These are phyloP conservation scores for Parambassis ranga DNA, from an alignment of 2,797 vertebrate genomes.

Conservation along the genomic window DNA sequence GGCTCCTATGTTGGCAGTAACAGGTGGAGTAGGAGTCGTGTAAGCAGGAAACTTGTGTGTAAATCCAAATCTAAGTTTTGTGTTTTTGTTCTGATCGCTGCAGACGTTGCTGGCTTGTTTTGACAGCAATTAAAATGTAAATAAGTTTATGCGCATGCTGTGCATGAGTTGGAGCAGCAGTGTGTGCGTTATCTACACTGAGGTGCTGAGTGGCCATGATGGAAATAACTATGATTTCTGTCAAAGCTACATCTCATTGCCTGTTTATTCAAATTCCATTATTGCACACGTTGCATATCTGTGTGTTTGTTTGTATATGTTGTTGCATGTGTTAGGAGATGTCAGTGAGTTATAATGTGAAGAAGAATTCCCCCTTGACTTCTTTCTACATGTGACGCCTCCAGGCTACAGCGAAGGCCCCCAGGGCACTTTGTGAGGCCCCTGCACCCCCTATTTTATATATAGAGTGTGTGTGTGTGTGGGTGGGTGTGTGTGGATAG, in stretches of 20 bases:
- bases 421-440: conserved; percentile 20
- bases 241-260: conserved; percentile 43
- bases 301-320: conserved; percentile 2
- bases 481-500: conserved; percentile 57
- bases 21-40: no score
- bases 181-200: not conserved
- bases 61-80: no score
- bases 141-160: not conserved
- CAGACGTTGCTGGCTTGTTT: no score
- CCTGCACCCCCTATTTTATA: conserved; percentile 27
- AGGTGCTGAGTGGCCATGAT: conserved; percentile 59
- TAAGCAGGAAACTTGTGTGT: no score
- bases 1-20: no score
- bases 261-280: conserved; percentile 33
- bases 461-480: conserved; percentile 22
- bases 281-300: not conserved
- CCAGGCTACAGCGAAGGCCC: conserved; percentile 23
- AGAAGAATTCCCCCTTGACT: conserved; percentile 24
- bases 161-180: not conserved
- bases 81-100: not conserved
- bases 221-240: conserved; percentile 90
- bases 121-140: no score
- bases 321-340: conserved; percentile 13
- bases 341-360: conserved; percentile 19
- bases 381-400: conserved; percentile 21